Base-by-base conservation (phyloP, 2,113 vertebrate species). In the Hystrix cristata region DNA sequence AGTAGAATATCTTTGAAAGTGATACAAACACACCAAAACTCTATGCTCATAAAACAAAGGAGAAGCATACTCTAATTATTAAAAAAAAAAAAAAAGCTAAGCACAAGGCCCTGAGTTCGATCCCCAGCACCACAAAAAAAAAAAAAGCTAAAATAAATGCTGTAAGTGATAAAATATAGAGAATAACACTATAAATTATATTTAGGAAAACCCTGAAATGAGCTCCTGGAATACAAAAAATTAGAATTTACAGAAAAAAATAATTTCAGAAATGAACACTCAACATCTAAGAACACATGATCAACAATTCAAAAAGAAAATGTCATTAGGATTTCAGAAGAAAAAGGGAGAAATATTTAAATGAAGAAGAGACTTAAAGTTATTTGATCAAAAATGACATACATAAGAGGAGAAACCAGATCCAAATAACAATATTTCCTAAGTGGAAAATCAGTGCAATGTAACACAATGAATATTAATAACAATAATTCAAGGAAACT, bases 381-480 rank as follows among this genome's bases (percentile, higher is more conserved):
- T 29, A 51, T 92, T 34, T 7, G 38, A 64, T 71, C 76, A 43
- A 90, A 85, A 60, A 15, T 18, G n/a, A 48, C 4, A 29, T 48
- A 80, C 13, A 34, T 10, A 57, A 82, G 7, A 78, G 19, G 88
- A 62, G 53, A 15, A 83, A 76, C 16, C 87, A 48, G 19, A 67
- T 59, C 1, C 3, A 72, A 83, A 38, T 38, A 90, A 55, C n/a
- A 64, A 38, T 59, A 69, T 93, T 95, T 88, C 5, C 51, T 90
- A 72, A 60, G 84, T 25, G 5, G 29, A 84, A 96, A 79, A 71
- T 38, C 1, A 76, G 89, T 84, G 4, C 31, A 88, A 34, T 55
- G 12, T 93, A 55, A 93, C 14, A 79, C 92, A 62, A 43, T 87
- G 3, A 65, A 21, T 11, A 89, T 76, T 93, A 88, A 25, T 89